Percentiles rank a stretch among this genome's conserved stretches.
Evolutionary conservation across 2,888 invertebrate species (phyloP).

Genomic region (Scaeva pyrastri): DNA sequence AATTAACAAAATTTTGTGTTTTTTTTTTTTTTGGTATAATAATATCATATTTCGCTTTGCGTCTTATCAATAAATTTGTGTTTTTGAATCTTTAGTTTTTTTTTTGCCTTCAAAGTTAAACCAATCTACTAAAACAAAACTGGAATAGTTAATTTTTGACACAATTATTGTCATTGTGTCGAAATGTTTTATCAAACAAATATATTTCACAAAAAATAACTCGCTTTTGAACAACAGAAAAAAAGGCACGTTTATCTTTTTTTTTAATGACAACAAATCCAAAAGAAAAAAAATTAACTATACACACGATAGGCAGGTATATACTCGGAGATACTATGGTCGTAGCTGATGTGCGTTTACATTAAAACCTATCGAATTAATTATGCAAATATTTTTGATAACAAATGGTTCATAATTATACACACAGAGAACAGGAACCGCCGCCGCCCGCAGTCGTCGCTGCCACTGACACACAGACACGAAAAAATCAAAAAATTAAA

Average conservation of each 20-base stretch:
- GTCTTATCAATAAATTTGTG: conserved; percentile 41
- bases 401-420: conserved; percentile 42
- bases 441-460: too few species aligned
- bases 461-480: background rate
- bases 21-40: conserved; percentile 4
- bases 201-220: conserved; percentile 25
- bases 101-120: background rate
- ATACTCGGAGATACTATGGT: background rate
- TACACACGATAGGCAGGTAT: background rate
- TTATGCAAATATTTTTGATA: conserved; percentile 55
- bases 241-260: conserved; percentile 10
- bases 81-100: conserved; percentile 22
- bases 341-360: background rate
- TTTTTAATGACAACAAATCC: background rate
- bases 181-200: conserved; percentile 40
- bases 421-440: too few species aligned
- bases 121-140: conserved; percentile 18
- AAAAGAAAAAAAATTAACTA: background rate
- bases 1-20: conserved; percentile 25
- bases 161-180: conserved; percentile 48
- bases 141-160: conserved; percentile 44
- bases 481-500: background rate
- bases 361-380: conserved; percentile 16
- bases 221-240: background rate
- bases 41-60: conserved; percentile 42